Base-by-base conservation (phyloP, 2,888 invertebrate species). In the Osmoderma eremita region DNA sequence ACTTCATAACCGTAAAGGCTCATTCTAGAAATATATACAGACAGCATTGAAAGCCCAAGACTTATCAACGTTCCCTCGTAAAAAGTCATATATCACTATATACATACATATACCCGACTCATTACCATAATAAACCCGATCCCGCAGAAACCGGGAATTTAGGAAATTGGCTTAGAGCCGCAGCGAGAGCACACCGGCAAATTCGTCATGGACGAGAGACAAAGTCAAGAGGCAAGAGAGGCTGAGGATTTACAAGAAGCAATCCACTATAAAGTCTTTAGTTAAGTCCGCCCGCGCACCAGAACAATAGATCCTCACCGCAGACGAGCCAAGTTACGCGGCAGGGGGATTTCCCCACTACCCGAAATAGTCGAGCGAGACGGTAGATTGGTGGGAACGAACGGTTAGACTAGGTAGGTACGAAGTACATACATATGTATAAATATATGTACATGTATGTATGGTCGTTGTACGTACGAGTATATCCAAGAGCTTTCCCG, bases 211-310 rank as follows among this genome's bases (percentile, higher is more conserved):
- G 76, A 79, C 80, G 80, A 81, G n/a, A n/a, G 81, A 79, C 77
- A 76, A 78, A 79, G n/a, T 45, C 58, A 36, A 61, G 56, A 69
- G 67, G 68, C 70, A 71, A 68, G 69, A 68, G 71, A 72, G 71
- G 72, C 77, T 72, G 67, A 72, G 79, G 80, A 81, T 81, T 81
- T 81, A 79, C 79, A 81, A 80, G 79, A 79, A 77, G 78, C 79
- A 80, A 81, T 82, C 81, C 80, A 80, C 80, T 81, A 78, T 78
- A 79, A 79, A 79, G 78, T 79, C 78, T 79, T 78, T 77, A 77
- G 76, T 74, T 75, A 76, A 78, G 77, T 74, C 77, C 70, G 69
- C 74, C 72, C 73, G 74, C 71, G 30, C 45, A 48, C 36, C 48
- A 75, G 78, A 78, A 81, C 80, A 81, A 81, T 81, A 76, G 78